These are phyloP conservation scores for Triplophysa yarkandensis DNA, from an alignment of 2,797 vertebrate genomes.

Conservation along the genomic window DNA sequence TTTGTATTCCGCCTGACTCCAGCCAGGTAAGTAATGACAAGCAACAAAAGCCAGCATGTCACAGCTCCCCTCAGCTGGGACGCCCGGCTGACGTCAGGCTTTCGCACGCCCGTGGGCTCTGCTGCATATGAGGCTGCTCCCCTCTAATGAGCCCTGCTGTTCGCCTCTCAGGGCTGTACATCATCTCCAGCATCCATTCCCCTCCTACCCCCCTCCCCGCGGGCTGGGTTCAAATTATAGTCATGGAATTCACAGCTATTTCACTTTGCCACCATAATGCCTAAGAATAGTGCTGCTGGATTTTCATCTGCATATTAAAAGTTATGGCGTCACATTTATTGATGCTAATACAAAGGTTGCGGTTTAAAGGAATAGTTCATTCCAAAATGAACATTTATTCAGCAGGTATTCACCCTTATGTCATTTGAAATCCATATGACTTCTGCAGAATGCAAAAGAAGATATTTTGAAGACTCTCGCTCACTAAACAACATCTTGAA, in stretches of 20 bases:
- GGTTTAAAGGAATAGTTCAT: no score
- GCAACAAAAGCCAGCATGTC: conserved; percentile 62
- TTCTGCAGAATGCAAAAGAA: no score
- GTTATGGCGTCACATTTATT: background rate
- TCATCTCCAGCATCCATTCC: conserved; percentile 28
- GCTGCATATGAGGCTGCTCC: conserved; percentile 39
- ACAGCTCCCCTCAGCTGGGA: conserved; percentile 55
- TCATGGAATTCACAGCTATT: conserved; percentile 8
- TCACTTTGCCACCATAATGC: background rate
- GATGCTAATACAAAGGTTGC: no score
- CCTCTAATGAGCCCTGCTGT: conserved; percentile 44
- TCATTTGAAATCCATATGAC: no score
- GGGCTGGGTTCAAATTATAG: conserved; percentile 26
- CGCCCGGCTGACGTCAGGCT: conserved; percentile 57
- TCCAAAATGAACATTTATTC: background rate
- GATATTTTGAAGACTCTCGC: no score
- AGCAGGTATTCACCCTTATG: no score
- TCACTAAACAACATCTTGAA: no score
- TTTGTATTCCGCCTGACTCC: conserved; percentile 59
- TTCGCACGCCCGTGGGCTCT: conserved; percentile 19
- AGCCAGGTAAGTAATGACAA: conserved; percentile 62
- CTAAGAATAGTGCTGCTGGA: background rate
- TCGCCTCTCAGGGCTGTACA: conserved; percentile 31
- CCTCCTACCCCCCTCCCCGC: background rate
- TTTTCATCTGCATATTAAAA: conserved; percentile 29